Conservation (phyloP, 2,888 invertebrate species). For the Uropetala carovei region DNA sequence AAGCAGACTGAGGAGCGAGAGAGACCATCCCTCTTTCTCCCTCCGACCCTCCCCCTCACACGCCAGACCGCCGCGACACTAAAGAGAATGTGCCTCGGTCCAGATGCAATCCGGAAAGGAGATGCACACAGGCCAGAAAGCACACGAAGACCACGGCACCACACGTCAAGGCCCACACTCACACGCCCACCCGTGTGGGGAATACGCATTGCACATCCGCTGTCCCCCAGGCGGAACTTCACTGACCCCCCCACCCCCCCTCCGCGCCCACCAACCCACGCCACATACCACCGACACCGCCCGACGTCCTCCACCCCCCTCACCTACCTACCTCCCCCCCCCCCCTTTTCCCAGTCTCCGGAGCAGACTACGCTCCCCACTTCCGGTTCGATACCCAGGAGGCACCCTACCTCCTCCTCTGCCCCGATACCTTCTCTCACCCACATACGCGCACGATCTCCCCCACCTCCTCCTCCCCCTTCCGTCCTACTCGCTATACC, state of each 20-base stretch:
- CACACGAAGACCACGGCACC: background rate
- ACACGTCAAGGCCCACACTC: background rate
- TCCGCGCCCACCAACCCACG: background rate
- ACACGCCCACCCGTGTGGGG: background rate
- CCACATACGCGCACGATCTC: background rate
- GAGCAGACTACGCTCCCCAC: constrained; percentile 2
- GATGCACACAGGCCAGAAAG: background rate
- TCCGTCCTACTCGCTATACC: background rate
- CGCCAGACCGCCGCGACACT: background rate
- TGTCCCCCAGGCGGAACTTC: constrained; percentile 36
- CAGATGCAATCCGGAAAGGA: background rate
- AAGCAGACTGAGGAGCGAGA: background rate
- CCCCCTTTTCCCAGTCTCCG: background rate
- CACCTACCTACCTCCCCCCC: background rate
- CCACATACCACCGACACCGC: background rate
- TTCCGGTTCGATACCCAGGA: constrained; percentile 31
- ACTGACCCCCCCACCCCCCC: background rate
- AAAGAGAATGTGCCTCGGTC: constrained; percentile 23
- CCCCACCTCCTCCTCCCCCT: background rate
- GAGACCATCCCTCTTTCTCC: too few relatives aligned
- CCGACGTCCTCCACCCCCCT: background rate
- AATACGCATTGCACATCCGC: constrained; percentile 63
- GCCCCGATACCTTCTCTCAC: background rate
- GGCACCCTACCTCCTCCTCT: background rate
- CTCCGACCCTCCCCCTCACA: background rate